These are phyloP conservation scores for Coryphaenoides rupestris DNA, from an alignment of 2,113 vertebrate genomes.

Conservation along the genomic window DNA sequence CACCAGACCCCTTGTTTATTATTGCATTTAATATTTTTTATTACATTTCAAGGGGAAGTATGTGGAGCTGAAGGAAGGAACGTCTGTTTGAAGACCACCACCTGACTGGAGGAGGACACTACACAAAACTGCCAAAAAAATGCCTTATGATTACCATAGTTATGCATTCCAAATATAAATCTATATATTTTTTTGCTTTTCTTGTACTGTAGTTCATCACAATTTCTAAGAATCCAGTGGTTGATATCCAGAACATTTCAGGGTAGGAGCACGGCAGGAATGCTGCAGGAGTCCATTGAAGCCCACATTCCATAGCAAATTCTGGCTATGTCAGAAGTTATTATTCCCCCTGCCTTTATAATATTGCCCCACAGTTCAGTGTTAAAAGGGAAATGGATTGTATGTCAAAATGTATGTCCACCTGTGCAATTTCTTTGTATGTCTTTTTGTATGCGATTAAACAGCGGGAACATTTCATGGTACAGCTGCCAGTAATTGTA, in stretches of 20 bases:
- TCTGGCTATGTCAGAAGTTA: slow-evolving; percentile 71
- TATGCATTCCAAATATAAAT: slow-evolving; percentile 72
- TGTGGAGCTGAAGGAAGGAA: slow-evolving; percentile 72
- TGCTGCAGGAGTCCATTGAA: slow-evolving; percentile 47
- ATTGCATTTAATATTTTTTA: neutral
- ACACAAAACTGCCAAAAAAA: slow-evolving; percentile 67
- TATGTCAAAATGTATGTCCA: slow-evolving; percentile 70
- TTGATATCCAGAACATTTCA: slow-evolving; percentile 59
- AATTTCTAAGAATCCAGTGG: slow-evolving; percentile 55
- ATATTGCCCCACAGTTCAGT: slow-evolving; percentile 64
- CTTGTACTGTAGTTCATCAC: slow-evolving; percentile 67
- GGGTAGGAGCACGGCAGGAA: slow-evolving; percentile 16
- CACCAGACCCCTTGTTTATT: no score
- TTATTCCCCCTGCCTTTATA: slow-evolving; percentile 62
- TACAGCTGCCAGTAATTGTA: slow-evolving; percentile 57
- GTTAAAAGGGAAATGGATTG: slow-evolving; percentile 77
- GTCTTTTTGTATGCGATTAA: slow-evolving; percentile 64
- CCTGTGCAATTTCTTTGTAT: slow-evolving; percentile 76
- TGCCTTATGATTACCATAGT: slow-evolving; percentile 75
- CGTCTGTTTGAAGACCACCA: slow-evolving; percentile 63
- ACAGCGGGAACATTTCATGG: slow-evolving; percentile 60
- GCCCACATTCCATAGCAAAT: slow-evolving; percentile 62
- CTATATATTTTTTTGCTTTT: slow-evolving; percentile 44
- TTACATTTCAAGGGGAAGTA: slow-evolving; percentile 56
- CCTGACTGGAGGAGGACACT: slow-evolving; percentile 37